A percentile compares a stretch with the other conserved stretches of the same genome.
These are phyloP conservation scores for Sphaeridia pumilis DNA, from an alignment of 2,888 invertebrate species.

Conservation along the genomic window DNA sequence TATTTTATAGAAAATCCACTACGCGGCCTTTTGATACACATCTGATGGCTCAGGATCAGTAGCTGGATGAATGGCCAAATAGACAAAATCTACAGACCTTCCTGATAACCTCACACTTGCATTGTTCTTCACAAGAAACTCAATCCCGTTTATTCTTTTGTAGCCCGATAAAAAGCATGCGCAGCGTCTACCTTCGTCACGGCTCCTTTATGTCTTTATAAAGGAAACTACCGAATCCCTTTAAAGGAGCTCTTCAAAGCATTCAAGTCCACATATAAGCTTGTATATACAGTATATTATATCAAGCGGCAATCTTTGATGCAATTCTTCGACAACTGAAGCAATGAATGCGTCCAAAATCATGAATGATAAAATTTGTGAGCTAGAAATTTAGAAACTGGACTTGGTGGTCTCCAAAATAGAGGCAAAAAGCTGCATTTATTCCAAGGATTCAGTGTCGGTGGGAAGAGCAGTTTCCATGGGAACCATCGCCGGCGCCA, in stretches of 20 bases:
- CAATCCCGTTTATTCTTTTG: background rate
- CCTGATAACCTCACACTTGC: slow-evolving; percentile 15
- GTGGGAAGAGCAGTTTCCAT: slow-evolving; percentile 13
- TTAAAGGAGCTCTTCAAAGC: background rate
- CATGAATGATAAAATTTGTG: too few relatives aligned
- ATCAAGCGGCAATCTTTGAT: too few relatives aligned
- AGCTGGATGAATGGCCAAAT: background rate
- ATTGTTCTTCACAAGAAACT: slow-evolving; percentile 1
- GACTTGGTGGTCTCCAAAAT: background rate
- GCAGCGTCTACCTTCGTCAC: too few relatives aligned
- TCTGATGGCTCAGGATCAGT: background rate
- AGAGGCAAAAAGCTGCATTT: background rate
- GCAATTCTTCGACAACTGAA: too few relatives aligned
- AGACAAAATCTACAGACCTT: background rate
- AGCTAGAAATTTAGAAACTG: background rate
- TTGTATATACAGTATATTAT: too few relatives aligned
- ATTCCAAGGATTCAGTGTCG: background rate
- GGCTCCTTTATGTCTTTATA: too few relatives aligned
- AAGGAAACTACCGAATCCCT: background rate
- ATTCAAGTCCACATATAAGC: background rate
- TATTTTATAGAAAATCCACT: too few relatives aligned
- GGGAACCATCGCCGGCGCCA: slow-evolving; percentile 24
- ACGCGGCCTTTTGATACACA: too few relatives aligned
- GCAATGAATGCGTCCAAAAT: too few relatives aligned
- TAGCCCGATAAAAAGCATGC: background rate